Base-by-base conservation (phyloP, 2,113 vertebrate genomes). In the Paralichthys olivaceus region DNA sequence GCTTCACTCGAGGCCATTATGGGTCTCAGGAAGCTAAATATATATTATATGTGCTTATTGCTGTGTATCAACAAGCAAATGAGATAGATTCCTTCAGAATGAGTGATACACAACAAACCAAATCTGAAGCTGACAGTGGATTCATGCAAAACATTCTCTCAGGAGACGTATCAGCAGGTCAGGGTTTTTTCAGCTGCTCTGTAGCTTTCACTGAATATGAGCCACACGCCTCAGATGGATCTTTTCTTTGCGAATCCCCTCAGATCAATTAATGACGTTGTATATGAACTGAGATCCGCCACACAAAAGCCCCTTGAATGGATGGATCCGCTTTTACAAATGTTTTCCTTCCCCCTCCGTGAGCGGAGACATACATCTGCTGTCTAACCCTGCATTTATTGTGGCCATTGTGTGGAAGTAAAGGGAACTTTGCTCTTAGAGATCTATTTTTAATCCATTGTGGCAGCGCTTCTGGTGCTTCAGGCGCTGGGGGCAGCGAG, bases 381-480 rank as follows among this genome's bases (percentile, higher is more conserved):
- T 59, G 43, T n/a, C 51, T 54, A 83, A 75, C 62, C 47, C 64
- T 66, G 55, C 67, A 65, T 87, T 77, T 84, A 84, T n/a, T 58
- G 62, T 49, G 58, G 67, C 49, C 66, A 55, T 74, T 67, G 62
- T 79, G 79, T 61, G 75, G 23, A 83, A 69, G 75, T 19, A 58
- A 71, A 84, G 77, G 86, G 68, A 83, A 76, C 66, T 81, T 70
- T 76, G 81, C 82, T 84, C 71, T 72, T 68, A 47, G 47, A 25
- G 67, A 80, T 81, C 84, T 91, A 91, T 93, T 89, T 92, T 76
- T 88, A 89, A 72, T 56, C 71, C 73, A 69, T 4, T 0, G 34
- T 56, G 59, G 53, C 55, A 54, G 55, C 0, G 19, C 25, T 37
- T 40, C 23, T 34, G 43, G 62, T 61, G 67, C 84, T 70, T 45